Evolutionary conservation across 2,797 vertebrate genomes (phyloP).

Genomic region (Choloepus didactylus): DNA sequence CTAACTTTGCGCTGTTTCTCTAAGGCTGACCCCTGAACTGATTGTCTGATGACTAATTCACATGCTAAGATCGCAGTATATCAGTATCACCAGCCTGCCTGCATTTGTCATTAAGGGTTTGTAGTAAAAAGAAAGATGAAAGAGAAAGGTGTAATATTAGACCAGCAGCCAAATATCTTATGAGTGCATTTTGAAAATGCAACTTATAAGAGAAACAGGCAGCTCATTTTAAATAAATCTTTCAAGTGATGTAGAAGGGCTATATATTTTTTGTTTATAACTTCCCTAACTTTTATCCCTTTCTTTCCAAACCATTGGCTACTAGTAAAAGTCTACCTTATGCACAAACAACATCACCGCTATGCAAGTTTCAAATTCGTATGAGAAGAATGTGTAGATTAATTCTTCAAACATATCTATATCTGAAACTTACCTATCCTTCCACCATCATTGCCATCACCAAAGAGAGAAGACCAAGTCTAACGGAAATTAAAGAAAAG

Average conservation of each 20-base stretch:
- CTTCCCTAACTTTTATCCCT: background rate
- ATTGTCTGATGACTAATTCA: slow-evolving; percentile 93
- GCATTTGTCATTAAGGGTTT: slow-evolving; percentile 91
- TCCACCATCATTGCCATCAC: background rate
- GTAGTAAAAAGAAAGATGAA: slow-evolving; percentile 92
- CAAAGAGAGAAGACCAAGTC: background rate
- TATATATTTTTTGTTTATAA: background rate
- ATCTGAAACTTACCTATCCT: slow-evolving; percentile 1
- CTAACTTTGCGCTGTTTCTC: slow-evolving; percentile 91
- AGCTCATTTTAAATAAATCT: slow-evolving; percentile 82
- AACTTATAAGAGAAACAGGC: slow-evolving; percentile 84
- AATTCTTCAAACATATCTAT: background rate
- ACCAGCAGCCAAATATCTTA: slow-evolving; percentile 85
- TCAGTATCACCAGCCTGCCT: slow-evolving; percentile 91
- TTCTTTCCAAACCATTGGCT: slow-evolving; percentile 40
- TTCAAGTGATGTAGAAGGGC: slow-evolving; percentile 68
- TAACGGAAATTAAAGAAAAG: slow-evolving; percentile 14
- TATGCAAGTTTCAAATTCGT: slow-evolving; percentile 9
- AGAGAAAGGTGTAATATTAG: slow-evolving; percentile 90
- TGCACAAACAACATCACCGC: background rate
- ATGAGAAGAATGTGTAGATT: slow-evolving; percentile 18
- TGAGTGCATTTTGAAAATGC: slow-evolving; percentile 86
- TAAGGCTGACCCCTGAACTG: slow-evolving; percentile 93
- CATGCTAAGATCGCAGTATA: slow-evolving; percentile 90
- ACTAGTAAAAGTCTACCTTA: background rate